phyloP scores from a whole-genome alignment of 37 sponge, comb jelly and placozoan genomes.

The Cladorhizidae sp. region DNA sequence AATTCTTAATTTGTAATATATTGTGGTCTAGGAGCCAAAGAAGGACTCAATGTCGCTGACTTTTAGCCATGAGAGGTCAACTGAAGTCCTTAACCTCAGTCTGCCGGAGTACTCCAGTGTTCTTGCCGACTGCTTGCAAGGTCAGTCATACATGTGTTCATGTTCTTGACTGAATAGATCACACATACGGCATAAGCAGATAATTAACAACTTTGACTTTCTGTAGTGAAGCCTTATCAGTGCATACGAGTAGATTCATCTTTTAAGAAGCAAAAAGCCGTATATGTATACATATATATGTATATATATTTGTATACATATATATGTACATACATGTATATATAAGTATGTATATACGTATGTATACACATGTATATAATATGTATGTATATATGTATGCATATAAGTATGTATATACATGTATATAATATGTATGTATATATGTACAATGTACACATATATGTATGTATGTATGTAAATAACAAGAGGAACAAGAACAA shows the following conservation, averaged over 20 bases:
- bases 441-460: too few relatives aligned
- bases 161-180: background rate
- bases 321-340: conserved; percentile 1
- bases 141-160: conserved; percentile 2
- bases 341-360: too few relatives aligned
- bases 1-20: too few relatives aligned
- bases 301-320: background rate
- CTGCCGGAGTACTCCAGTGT: conserved; percentile 83
- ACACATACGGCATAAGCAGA: background rate
- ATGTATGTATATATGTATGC: too few relatives aligned
- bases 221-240: background rate
- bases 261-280: background rate
- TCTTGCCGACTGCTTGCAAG: conserved; percentile 72
- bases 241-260: too few relatives aligned
- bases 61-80: conserved; percentile 35
- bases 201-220: background rate
- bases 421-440: too few relatives aligned
- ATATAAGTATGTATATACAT: too few relatives aligned
- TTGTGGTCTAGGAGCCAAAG: conserved; percentile 21
- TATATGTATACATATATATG: background rate
- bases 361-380: too few relatives aligned
- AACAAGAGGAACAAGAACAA: too few relatives aligned
- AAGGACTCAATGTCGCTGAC: conserved; percentile 45
- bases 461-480: background rate
- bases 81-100: conserved; percentile 43